These are phyloP conservation scores for Chaetodon trifascialis DNA, from an alignment of 2,113 vertebrate genomes.

Conservation along the genomic window DNA sequence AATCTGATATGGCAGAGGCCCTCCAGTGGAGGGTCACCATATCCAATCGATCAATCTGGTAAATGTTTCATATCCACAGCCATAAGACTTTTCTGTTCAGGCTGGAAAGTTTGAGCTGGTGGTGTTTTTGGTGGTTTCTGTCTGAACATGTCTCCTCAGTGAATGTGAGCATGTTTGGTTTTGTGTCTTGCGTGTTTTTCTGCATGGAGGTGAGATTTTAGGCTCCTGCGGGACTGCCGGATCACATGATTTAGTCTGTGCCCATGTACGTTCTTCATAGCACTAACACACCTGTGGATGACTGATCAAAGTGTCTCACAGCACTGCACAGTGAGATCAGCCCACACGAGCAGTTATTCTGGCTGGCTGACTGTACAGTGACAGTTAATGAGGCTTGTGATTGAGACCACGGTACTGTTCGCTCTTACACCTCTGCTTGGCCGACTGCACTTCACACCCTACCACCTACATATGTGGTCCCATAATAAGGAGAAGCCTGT, in stretches of 20 bases:
- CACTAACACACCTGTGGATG: slow-evolving; percentile 2
- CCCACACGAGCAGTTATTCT: slow-evolving; percentile 18
- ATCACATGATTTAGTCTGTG: not conserved
- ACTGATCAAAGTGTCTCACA: slow-evolving; percentile 1
- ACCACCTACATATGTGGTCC: not conserved
- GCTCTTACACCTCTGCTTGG: not conserved
- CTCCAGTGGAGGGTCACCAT: not conserved
- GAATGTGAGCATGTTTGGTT: not conserved
- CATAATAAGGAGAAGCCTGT: not conserved
- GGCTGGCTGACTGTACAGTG: slow-evolving; percentile 32
- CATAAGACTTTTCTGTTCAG: no score
- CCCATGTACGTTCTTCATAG: not conserved
- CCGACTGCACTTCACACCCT: not conserved
- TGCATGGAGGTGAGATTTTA: not conserved
- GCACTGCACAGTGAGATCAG: slow-evolving; percentile 7
- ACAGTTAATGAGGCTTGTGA: slow-evolving; percentile 29
- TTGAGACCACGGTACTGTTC: not conserved
- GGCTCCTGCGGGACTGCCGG: not conserved
- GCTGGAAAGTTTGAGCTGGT: not conserved
- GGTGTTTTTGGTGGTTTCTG: not conserved
- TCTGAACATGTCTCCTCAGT: not conserved
- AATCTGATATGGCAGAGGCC: not conserved
- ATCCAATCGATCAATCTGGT: not conserved
- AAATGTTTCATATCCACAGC: not conserved
- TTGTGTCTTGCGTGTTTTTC: not conserved